Evolutionary conservation across 1,140 invertebrate species (phyloP).

Genomic region (Ips typographus): DNA sequence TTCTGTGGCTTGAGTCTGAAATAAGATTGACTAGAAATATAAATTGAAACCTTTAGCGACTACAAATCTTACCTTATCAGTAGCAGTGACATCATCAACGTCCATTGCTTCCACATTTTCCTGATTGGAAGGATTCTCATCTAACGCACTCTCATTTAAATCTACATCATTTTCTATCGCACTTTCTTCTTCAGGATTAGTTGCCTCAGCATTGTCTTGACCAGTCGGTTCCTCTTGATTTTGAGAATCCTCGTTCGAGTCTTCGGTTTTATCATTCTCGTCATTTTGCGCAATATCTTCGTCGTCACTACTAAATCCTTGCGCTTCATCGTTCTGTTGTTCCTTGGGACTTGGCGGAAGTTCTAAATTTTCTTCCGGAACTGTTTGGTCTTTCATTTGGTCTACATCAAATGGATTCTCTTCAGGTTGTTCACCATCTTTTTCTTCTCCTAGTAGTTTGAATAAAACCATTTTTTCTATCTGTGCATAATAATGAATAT

Average conservation of each 20-base stretch:
- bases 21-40: not conserved
- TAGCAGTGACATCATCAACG: conserved; percentile 50
- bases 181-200: conserved; percentile 34
- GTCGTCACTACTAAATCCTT: conserved; percentile 46
- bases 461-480: not conserved
- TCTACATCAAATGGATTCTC: conserved; percentile 85
- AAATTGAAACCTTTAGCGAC: not conserved
- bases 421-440: conserved; percentile 60
- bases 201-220: conserved; percentile 43
- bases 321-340: conserved; percentile 47
- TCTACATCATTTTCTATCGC: conserved; percentile 44
- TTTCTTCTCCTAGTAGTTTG: conserved; percentile 54
- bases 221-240: conserved; percentile 45
- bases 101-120: conserved; percentile 53
- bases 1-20: conserved; percentile 50
- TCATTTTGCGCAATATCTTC: conserved; percentile 45
- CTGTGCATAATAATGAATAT: not conserved
- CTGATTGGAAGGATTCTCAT: conserved; percentile 51
- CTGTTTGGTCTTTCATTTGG: conserved; percentile 61
- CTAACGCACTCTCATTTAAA: conserved; percentile 43
- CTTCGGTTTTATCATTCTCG: conserved; percentile 49
- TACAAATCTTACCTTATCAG: conserved; percentile 44
- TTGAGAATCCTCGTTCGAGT: conserved; percentile 54
- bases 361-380: conserved; percentile 49
- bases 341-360: conserved; percentile 53